Percentiles rank a stretch among this genome's conserved stretches.
phyloP scores from a whole-genome alignment of 2,797 vertebrate genomes.

The Anas acuta region DNA sequence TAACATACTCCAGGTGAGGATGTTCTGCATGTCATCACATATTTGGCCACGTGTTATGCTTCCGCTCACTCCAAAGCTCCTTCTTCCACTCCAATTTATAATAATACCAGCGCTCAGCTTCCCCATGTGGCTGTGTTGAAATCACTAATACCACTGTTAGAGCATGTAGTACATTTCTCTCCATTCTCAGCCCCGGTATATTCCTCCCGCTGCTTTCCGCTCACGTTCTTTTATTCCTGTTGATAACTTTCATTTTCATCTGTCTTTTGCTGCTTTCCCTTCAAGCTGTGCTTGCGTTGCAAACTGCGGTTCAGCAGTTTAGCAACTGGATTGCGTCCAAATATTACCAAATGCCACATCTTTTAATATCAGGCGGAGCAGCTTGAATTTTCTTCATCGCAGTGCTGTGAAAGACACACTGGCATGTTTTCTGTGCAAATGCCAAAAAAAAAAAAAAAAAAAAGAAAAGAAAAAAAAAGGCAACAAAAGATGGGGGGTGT shows the following conservation, averaged over 20 bases:
- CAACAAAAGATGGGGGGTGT: conserved; percentile 21
- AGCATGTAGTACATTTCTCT: not conserved
- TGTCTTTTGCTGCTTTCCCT: conserved; percentile 63
- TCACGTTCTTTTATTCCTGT: conserved; percentile 59
- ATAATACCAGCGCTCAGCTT: not conserved
- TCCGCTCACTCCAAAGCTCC: not conserved
- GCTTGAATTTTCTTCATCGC: conserved; percentile 34
- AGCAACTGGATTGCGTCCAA: conserved; percentile 56
- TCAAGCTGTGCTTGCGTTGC: conserved; percentile 55
- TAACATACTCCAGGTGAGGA: not conserved
- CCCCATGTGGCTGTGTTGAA: not conserved
- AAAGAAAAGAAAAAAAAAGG: not conserved
- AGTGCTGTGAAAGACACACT: conserved; percentile 29
- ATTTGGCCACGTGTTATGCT: not conserved
- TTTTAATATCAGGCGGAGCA: conserved; percentile 64
- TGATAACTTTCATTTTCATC: conserved; percentile 65
- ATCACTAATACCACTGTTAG: not conserved
- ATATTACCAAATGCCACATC: conserved; percentile 62
- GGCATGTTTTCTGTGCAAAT: conserved; percentile 53
- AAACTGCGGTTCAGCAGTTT: conserved; percentile 44
- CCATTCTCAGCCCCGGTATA: not conserved
- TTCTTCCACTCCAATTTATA: not conserved
- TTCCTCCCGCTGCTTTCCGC: conserved; percentile 55
- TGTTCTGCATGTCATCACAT: not conserved
- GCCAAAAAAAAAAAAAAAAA: not conserved